phyloP scores from a whole-genome alignment of 2,797 vertebrate species.

The Toxotes lorentzi region DNA sequence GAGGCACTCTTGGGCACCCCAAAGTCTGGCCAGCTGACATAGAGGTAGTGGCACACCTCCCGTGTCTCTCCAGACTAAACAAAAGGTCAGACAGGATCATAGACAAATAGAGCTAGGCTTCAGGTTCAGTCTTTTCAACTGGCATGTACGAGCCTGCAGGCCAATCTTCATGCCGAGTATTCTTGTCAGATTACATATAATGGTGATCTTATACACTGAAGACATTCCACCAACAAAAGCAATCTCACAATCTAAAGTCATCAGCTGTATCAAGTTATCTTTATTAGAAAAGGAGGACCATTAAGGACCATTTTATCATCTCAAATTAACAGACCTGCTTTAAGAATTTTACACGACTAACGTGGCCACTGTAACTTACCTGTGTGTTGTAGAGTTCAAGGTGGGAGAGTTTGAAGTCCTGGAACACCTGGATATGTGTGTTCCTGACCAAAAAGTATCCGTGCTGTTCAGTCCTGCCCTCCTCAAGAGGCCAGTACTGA shows the following conservation, averaged over 20 bases:
- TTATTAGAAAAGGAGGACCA: no score
- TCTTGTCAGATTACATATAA: slow-evolving; percentile 4
- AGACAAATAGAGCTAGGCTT: not conserved
- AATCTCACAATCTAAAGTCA: not conserved
- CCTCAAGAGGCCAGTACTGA: slow-evolving; percentile 91
- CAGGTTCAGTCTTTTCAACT: not conserved
- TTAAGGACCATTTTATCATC: not conserved
- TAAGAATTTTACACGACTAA: not conserved
- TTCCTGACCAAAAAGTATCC: slow-evolving; percentile 87
- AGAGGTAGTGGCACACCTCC: slow-evolving; percentile 89
- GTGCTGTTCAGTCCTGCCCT: slow-evolving; percentile 85
- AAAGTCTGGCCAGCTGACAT: slow-evolving; percentile 92
- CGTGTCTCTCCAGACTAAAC: slow-evolving; percentile 87
- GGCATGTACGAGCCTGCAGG: not conserved
- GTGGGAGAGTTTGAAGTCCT: slow-evolving; percentile 89
- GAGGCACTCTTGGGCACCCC: slow-evolving; percentile 91
- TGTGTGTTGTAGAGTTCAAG: slow-evolving; percentile 89
- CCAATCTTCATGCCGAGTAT: not conserved
- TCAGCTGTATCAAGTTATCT: not conserved
- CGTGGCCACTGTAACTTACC: slow-evolving; percentile 65
- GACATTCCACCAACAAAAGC: not conserved
- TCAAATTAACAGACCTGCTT: not conserved
- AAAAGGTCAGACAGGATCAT: not conserved
- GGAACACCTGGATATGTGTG: slow-evolving; percentile 86
- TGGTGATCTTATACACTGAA: not conserved